Evolutionary conservation across 2,888 invertebrate species (phyloP).

Genomic region (Minunthozetes semirufus): DNA sequence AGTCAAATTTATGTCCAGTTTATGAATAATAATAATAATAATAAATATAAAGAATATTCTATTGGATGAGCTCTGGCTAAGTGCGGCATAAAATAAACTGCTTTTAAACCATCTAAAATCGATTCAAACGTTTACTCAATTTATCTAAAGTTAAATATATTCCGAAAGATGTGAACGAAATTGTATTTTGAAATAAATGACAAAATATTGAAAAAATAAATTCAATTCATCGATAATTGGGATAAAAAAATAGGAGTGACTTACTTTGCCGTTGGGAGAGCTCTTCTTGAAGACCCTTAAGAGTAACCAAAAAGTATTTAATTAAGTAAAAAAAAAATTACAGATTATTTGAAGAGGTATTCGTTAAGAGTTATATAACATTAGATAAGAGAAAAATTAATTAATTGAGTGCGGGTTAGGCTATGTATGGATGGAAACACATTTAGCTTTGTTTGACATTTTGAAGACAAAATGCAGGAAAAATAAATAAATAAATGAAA

Average conservation of each 20-base stretch:
- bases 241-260: background rate
- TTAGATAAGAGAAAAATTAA: background rate
- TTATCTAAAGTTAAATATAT: too few relatives aligned
- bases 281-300: conserved; percentile 86
- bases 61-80: too few relatives aligned
- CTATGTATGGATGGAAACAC: background rate
- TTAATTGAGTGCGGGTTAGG: background rate
- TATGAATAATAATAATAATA: too few relatives aligned
- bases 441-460: conserved; percentile 8
- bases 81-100: too few relatives aligned
- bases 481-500: conserved; percentile 3
- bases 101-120: too few relatives aligned
- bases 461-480: conserved; percentile 3
- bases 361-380: too few relatives aligned
- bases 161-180: background rate
- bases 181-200: background rate
- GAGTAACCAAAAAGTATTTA: background rate
- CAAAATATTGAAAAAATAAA: background rate
- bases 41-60: too few relatives aligned
- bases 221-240: background rate
- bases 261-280: conserved; percentile 88
- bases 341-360: too few relatives aligned
- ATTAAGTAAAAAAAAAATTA: too few relatives aligned
- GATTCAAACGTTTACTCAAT: too few relatives aligned
- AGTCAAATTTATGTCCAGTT: too few relatives aligned